Percentiles rank a stretch among this genome's conserved stretches.
phyloP scores from a whole-genome alignment of 2,113 vertebrate species.

The Gymnorhina tibicen region DNA sequence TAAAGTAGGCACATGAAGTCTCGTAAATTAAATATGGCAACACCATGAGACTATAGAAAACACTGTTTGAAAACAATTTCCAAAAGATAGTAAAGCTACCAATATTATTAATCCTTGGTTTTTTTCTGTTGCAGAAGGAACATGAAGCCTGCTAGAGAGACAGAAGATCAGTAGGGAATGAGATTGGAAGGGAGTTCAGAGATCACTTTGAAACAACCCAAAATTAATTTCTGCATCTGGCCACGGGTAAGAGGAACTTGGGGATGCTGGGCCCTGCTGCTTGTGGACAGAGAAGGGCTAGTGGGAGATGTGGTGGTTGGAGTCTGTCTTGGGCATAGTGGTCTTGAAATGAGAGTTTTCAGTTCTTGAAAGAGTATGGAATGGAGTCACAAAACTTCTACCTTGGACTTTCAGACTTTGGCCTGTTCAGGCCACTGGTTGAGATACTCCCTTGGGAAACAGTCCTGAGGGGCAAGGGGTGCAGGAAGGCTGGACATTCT shows the following conservation, averaged over 20 bases:
- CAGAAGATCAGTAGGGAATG: neutral
- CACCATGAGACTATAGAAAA: neutral
- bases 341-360: neutral
- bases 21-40: neutral
- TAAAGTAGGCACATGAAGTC: neutral
- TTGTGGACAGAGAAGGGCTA: neutral
- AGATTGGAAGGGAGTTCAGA: neutral
- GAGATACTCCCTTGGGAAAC: neutral
- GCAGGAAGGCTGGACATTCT: neutral
- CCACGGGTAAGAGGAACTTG: neutral
- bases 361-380: neutral
- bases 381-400: neutral
- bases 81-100: neutral
- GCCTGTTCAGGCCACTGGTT: neutral
- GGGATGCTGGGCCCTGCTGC: neutral
- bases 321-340: neutral
- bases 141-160: neutral
- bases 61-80: neutral
- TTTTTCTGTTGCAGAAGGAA: neutral
- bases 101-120: neutral
- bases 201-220: neutral
- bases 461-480: neutral
- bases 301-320: neutral
- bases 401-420: neutral
- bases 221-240: neutral